Conservation (phyloP, 2,888 invertebrate species). For the Thelaira solivaga region DNA sequence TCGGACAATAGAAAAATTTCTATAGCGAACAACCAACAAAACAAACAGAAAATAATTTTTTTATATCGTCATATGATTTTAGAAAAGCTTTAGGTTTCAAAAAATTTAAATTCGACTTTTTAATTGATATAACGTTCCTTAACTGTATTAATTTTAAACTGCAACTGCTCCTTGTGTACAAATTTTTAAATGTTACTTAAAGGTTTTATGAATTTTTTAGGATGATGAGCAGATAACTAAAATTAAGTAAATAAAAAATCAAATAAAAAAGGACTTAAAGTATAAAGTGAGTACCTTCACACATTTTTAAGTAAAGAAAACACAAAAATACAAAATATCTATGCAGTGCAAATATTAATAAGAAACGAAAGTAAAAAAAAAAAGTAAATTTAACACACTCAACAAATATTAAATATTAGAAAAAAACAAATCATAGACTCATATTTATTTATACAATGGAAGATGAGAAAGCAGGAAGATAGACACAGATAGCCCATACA, state of each 20-base stretch:
- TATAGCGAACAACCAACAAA: too few species aligned
- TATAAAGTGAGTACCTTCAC: constrained; percentile 16
- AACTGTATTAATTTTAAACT: too few species aligned
- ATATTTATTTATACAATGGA: constrained; percentile 46
- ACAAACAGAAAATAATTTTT: too few species aligned
- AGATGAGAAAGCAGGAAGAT: neutral
- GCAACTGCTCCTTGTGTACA: too few species aligned
- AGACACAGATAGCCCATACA: constrained; percentile 7
- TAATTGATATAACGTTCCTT: too few species aligned
- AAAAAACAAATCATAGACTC: constrained; percentile 51
- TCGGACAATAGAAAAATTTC: too few species aligned
- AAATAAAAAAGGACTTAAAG: constrained; percentile 42
- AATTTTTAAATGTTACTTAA: too few species aligned
- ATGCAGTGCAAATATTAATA: constrained; percentile 7
- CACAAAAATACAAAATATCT: neutral
- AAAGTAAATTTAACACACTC: constrained; percentile 50
- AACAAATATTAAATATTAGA: constrained; percentile 60
- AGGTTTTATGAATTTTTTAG: too few species aligned
- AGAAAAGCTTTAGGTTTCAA: too few species aligned
- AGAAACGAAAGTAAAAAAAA: too few species aligned
- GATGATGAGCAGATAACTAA: constrained; percentile 1
- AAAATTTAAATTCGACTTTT: too few species aligned
- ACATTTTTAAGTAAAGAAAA: constrained; percentile 6
- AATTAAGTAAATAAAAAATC: constrained; percentile 21
- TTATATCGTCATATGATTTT: too few species aligned